Percentiles rank a stretch among this genome's conserved stretches.
These are phyloP conservation scores for Tympanuchus pallidicinctus DNA, from an alignment of 2,113 vertebrate genomes.

Conservation along the genomic window DNA sequence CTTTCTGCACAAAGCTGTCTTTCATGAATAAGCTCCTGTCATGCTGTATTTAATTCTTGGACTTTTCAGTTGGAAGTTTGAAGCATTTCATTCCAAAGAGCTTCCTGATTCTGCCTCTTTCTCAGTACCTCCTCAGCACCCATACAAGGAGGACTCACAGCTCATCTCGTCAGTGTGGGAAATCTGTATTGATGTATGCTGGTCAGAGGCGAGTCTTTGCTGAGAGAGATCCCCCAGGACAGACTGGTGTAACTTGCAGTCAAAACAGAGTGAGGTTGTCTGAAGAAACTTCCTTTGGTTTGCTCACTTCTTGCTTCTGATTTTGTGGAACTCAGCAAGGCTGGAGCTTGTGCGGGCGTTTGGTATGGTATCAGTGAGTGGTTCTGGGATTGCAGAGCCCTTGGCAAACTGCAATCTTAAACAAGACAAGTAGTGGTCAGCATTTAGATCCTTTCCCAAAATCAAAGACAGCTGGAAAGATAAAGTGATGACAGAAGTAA, in stretches of 20 bases:
- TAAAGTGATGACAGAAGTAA: background rate
- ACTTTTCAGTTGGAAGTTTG: conserved; percentile 25
- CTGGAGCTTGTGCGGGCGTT: fast-evolving
- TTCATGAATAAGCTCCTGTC: conserved; percentile 32
- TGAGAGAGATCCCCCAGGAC: background rate
- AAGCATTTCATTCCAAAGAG: conserved; percentile 7
- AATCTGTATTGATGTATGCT: background rate
- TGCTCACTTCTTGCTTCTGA: background rate
- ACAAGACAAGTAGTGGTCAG: background rate
- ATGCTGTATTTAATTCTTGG: conserved; percentile 33
- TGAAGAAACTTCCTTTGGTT: background rate
- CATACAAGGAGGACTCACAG: background rate
- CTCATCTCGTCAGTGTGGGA: background rate
- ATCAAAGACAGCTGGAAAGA: background rate
- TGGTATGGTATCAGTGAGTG: fast-evolving
- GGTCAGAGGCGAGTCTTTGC: background rate
- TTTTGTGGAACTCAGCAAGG: background rate
- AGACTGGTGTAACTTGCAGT: background rate
- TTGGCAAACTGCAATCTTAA: background rate
- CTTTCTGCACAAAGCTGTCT: conserved; percentile 20
- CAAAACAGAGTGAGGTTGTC: background rate
- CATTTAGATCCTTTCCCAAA: background rate
- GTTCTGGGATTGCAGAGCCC: conserved; percentile 36
- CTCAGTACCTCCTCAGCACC: background rate
- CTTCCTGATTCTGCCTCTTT: background rate